Conservation (phyloP, 2,113 vertebrate species). For the Corythaeola cristata region DNA sequence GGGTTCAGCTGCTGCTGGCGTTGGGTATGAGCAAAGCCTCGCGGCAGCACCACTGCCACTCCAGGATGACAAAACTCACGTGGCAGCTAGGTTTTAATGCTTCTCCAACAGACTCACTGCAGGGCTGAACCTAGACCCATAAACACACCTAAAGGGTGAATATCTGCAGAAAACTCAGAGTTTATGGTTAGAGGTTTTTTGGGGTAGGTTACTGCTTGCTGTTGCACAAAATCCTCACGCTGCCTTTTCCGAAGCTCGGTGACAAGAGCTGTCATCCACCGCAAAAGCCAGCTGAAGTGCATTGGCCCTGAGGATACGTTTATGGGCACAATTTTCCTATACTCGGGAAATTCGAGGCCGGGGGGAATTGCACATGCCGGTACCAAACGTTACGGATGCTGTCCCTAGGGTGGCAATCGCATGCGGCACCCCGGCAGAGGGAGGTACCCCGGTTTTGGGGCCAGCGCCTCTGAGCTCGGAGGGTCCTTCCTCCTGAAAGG, state of each 20-base stretch:
- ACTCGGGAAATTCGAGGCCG: rapidly evolving
- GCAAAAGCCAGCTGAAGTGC: rapidly evolving
- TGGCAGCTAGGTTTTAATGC: not conserved
- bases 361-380: rapidly evolving
- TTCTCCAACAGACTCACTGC: not conserved
- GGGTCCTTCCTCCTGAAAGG: not conserved
- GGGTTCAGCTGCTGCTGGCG: rapidly evolving
- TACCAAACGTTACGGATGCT: not conserved
- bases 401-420: not conserved
- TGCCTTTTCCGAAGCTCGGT: not conserved
- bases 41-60: rapidly evolving
- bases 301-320: rapidly evolving
- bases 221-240: not conserved
- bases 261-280: not conserved
- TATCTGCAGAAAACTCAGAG: not conserved
- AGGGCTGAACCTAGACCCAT: not conserved
- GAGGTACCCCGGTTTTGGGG: not conserved
- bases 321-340: not conserved
- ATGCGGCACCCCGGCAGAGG: rapidly evolving
- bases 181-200: not conserved
- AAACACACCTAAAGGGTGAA: not conserved
- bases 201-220: not conserved
- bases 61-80: rapidly evolving
- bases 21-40: not conserved
- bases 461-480: not conserved